Conservation (phyloP, 2,113 vertebrate species). For the Ailurus styani region DNA sequence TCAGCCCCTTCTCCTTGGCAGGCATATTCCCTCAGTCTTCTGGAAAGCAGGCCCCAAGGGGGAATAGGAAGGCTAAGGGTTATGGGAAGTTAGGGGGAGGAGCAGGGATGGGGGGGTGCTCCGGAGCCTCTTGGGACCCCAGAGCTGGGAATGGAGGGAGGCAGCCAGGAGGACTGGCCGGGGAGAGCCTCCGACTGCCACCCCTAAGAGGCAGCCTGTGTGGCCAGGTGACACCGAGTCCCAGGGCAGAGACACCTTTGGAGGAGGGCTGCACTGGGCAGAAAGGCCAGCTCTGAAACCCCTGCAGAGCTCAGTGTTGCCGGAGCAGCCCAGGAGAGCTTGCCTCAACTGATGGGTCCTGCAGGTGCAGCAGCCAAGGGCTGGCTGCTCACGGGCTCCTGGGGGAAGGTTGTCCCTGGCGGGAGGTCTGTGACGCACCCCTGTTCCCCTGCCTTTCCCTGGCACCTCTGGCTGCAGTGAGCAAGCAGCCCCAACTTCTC, state of each 20-base stretch:
- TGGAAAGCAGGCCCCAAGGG: neutral
- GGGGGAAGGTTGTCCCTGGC: fast-evolving
- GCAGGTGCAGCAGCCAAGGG: fast-evolving
- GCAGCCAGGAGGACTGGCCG: too few species aligned
- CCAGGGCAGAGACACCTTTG: neutral
- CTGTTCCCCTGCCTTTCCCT: neutral
- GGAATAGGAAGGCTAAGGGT: neutral
- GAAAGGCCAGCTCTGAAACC: neutral
- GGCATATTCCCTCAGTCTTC: neutral
- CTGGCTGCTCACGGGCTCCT: fast-evolving
- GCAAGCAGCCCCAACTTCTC: neutral
- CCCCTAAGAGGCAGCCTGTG: neutral
- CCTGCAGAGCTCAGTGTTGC: neutral
- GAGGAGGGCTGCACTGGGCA: neutral
- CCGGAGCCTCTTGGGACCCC: fast-evolving
- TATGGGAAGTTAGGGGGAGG: neutral
- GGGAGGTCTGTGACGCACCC: fast-evolving
- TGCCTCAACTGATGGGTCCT: fast-evolving
- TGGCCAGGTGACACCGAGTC: neutral
- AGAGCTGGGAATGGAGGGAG: neutral
- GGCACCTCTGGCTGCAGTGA: too few species aligned
- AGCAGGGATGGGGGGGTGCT: neutral
- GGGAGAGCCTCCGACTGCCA: too few species aligned
- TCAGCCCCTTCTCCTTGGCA: neutral
- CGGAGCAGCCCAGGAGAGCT: fast-evolving